Evolutionary conservation across 2,797 vertebrate genomes (phyloP).

Genomic region (Rhinichthys osculus): DNA sequence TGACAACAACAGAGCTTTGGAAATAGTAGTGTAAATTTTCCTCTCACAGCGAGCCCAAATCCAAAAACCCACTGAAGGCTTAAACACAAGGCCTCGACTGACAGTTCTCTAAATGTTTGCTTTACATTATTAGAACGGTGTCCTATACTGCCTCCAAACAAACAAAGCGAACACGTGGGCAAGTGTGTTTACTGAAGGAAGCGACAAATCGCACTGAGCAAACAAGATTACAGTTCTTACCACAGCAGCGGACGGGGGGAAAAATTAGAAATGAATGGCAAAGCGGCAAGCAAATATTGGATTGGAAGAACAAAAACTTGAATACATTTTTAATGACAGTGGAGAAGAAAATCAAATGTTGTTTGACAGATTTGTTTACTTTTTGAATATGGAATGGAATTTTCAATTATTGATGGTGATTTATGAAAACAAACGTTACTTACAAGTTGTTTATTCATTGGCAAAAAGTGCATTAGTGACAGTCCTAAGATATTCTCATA

Average conservation of each 20-base stretch:
- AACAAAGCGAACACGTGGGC: conserved; percentile 42
- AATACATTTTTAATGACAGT: conserved; percentile 54
- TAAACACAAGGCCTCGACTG: conserved; percentile 42
- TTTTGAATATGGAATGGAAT: conserved; percentile 45
- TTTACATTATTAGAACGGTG: conserved; percentile 49
- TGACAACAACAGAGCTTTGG: conserved; percentile 61
- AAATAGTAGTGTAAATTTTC: conserved; percentile 57
- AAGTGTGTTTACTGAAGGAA: conserved; percentile 63
- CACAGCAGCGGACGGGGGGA: conserved; percentile 20
- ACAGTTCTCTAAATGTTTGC: conserved; percentile 51
- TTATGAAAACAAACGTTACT: conserved; percentile 55
- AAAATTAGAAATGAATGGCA: conserved; percentile 45
- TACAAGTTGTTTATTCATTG: conserved; percentile 59
- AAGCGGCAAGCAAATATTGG: conserved; percentile 57
- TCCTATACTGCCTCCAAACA: conserved; percentile 55
- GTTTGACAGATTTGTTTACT: conserved; percentile 58
- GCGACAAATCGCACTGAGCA: conserved; percentile 49
- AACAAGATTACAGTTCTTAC: conserved; percentile 61
- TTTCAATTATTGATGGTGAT: conserved; percentile 59
- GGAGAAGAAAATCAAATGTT: conserved; percentile 46
- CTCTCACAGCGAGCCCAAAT: conserved; percentile 52
- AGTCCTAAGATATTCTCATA: conserved; percentile 25
- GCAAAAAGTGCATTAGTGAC: conserved; percentile 33
- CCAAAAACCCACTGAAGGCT: conserved; percentile 47
- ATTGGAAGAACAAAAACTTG: conserved; percentile 58